Percentiles rank a stretch among this genome's conserved stretches.
Conservation (phyloP, 1,140 invertebrate genomes). For the Muscidifurax raptorellus region DNA sequence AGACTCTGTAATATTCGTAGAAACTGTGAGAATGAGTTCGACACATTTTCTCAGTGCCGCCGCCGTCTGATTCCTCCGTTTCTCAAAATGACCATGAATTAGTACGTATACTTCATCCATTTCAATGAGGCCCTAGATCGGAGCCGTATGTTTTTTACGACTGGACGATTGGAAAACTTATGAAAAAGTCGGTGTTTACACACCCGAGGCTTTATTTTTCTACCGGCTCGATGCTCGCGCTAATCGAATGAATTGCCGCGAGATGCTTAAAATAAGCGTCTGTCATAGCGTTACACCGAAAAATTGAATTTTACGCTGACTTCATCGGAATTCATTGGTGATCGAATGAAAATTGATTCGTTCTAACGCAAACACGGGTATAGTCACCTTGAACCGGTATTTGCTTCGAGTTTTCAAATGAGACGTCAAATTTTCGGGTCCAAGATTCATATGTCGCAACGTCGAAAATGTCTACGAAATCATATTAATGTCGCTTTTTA, state of each 20-base stretch:
- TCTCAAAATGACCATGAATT: conserved; percentile 10
- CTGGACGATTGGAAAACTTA: conserved; percentile 2
- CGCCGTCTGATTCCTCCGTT: background rate
- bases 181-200: background rate
- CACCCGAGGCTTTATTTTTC: background rate
- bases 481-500: too few species aligned
- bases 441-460: too few species aligned
- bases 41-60: background rate
- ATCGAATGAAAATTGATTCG: too few species aligned
- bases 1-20: background rate
- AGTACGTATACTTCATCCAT: background rate
- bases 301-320: conserved; percentile 10
- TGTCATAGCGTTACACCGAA: background rate
- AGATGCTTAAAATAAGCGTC: background rate
- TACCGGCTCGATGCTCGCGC: background rate
- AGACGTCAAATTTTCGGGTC: too few species aligned
- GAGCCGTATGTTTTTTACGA: background rate
- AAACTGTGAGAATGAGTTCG: background rate
- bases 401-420: too few species aligned
- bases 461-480: too few species aligned
- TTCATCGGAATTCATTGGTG: background rate
- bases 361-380: background rate
- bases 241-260: too few species aligned
- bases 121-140: background rate
- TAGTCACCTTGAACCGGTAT: background rate